These are phyloP conservation scores for Catostomus latipinnis DNA, from an alignment of 2,797 vertebrate genomes.

Conservation along the genomic window DNA sequence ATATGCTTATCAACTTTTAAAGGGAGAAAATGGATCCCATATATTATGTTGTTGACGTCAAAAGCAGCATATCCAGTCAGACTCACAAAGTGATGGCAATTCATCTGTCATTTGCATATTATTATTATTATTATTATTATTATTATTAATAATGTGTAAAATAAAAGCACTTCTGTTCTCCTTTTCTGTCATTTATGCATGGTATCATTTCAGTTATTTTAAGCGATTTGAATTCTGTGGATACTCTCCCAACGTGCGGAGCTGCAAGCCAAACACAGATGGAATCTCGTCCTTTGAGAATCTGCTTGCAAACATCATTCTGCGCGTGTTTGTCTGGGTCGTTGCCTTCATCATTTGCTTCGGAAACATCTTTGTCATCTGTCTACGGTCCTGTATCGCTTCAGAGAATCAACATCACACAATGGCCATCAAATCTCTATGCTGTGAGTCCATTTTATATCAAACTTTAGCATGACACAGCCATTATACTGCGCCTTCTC, in stretches of 20 bases:
- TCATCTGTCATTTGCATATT: no score
- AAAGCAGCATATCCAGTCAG: no score
- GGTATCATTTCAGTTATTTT: constrained; percentile 67
- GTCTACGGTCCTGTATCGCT: constrained; percentile 65
- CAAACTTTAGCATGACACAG: neutral
- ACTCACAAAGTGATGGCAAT: no score
- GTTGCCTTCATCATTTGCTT: constrained; percentile 72
- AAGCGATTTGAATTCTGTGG: constrained; percentile 74
- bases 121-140: no score
- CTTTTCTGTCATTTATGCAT: constrained; percentile 3
- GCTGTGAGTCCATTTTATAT: constrained; percentile 67
- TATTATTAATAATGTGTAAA: no score
- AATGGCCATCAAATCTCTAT: constrained; percentile 75
- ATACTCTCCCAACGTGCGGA: constrained; percentile 71
- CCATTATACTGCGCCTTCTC: neutral
- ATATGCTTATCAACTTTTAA: no score
- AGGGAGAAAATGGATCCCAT: no score
- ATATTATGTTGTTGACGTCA: no score
- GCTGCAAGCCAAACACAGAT: constrained; percentile 74
- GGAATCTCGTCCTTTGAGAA: constrained; percentile 77
- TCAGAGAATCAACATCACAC: constrained; percentile 68
- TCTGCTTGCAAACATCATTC: constrained; percentile 72
- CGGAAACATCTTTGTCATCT: constrained; percentile 72
- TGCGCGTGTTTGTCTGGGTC: constrained; percentile 74
- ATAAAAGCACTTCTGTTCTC: neutral